Percentiles rank a stretch among this genome's conserved stretches.
Conservation (phyloP, 2,113 vertebrate genomes). For the Ammospiza caudacuta region DNA sequence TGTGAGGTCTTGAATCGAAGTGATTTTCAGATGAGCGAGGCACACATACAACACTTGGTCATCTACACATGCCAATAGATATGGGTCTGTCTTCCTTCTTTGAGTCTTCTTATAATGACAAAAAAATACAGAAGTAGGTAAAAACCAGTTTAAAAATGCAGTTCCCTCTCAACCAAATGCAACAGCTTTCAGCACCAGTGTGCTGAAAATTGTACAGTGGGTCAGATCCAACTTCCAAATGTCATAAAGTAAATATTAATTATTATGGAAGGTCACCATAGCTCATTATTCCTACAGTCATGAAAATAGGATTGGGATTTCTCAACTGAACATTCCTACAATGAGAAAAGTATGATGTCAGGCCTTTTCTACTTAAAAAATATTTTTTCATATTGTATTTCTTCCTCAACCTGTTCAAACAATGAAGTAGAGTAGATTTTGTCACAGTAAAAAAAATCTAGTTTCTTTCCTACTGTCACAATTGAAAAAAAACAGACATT, state of each 20-base stretch:
- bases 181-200: neutral
- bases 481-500: neutral
- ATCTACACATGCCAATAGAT: accelerated
- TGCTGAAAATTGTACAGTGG: neutral
- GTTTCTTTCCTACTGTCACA: neutral
- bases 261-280: neutral
- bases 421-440: neutral
- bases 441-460: neutral
- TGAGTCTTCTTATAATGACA: neutral
- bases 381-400: neutral
- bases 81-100: neutral
- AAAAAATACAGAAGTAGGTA: neutral
- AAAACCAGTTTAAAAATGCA: neutral
- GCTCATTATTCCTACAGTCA: neutral
- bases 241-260: neutral
- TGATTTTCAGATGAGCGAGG: neutral
- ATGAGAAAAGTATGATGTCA: neutral
- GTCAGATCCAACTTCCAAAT: neutral
- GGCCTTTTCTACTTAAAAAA: neutral
- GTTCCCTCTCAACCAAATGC: neutral
- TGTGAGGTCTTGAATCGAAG: neutral
- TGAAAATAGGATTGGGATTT: neutral
- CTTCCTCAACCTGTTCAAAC: neutral
- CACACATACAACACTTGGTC: neutral
- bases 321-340: neutral